Evolutionary conservation across 2,888 invertebrate genomes (phyloP), one percentile per base, ranked within the genome.

Genomic region (Brenthis ino): DNA sequence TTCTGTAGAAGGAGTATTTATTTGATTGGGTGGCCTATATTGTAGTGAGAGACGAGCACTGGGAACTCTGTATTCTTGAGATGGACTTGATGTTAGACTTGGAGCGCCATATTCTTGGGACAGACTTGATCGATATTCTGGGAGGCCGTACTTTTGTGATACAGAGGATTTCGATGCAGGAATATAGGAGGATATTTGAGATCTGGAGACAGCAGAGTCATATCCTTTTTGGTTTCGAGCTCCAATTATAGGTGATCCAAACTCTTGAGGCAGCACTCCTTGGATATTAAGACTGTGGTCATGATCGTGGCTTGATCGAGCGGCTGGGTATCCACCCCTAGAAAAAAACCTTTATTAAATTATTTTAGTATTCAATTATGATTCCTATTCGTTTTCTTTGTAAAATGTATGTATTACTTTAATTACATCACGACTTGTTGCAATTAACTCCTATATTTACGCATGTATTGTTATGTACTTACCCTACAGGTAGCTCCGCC

Each of bases 401-500:
- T 8, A 37, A 37, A 37, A 37, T 37, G 37, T 37, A 37, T 8
- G 6, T 8, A 37, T 3, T 37, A 37, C 37, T 37, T 37, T 6
- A 37, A 37, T 37, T 8, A 37, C 8, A 37, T 37, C 8, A 8
- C 4, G 28, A 28, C 28, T 4, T 28, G 4, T 28, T 4, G 28
- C 28, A 28, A 28, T 28, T 28, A 28, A 28, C 28, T 28, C 28
- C 28, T 28, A 28, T 28, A 4, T 28, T 28, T 28, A 28, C 3
- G 28, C 28, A 28, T 3, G 4, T 51, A 57, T 57, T n/a, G 0
- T 48, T 14, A 48, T 61, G 50, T 47, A 80, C 89, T 80, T 83
- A 91, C 90, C 84, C 83, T 1, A 90, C 82, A 1, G 91, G 90
- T 56, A 90, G 89, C 73, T 91, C 91, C 0, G 89, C 90, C 14